Evolutionary conservation across 2,888 invertebrate genomes (phyloP), one percentile per base, ranked within the genome.

Genomic region (Cantharis rustica): DNA sequence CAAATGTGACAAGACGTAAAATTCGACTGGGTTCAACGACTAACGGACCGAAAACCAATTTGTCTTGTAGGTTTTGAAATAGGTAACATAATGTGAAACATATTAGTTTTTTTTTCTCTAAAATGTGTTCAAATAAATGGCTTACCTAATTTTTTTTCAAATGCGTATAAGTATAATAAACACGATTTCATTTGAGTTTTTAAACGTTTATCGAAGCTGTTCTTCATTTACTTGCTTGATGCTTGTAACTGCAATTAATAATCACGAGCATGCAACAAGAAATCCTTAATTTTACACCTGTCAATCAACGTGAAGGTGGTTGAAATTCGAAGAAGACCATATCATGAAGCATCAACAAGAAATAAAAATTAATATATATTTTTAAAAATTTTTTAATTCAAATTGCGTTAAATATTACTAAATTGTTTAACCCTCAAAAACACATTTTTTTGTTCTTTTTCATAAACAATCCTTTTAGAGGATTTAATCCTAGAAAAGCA

Each of bases 281-380:
- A 75, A 75, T 71, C 20, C 61, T 11, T 72, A 75, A 75, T 75
- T 75, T 72, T 64, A 69, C 75, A 75, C 75, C 72, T 75, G 75
- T 69, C 75, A 75, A 69, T 75, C 75, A 75, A 63, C 11, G 16
- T 63, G 75, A 63, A 68, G 71, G 75, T 75, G 75, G 72, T 72
- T 68, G 31, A 75, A 75, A 72, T 68, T 71, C 61, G 20, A 20
- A 7, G 23, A 72, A 71, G 16, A 27, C 16, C 26, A 64, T 61
- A 16, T 27, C 17, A 61, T 69, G 15, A 31, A 69, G 47, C 16
- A 17, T 69, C 16, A 63, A n/a, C 47, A 13, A 47, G 47, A 47
- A 47, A 47, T 47, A 47, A 47, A 47, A 47, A 47, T 47, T 47
- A 47, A 47, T 47, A 5, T 47, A n/a, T 47, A 47, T 47, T 47